Conservation (phyloP, 2,113 vertebrate genomes). For the Polyodon spathula region DNA sequence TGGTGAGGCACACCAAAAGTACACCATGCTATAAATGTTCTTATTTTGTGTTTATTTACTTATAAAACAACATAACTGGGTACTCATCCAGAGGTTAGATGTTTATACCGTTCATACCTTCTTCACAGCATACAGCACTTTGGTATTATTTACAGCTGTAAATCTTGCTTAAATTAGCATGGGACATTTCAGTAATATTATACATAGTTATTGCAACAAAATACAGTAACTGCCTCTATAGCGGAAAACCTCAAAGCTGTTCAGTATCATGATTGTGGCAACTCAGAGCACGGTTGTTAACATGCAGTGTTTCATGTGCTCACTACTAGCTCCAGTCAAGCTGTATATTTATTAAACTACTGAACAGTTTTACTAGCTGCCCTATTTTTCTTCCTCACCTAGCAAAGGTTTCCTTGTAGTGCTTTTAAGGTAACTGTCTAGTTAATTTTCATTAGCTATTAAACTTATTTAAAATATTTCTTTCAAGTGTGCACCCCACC, state of each 20-base stretch:
- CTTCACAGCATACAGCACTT: slow-evolving; percentile 33
- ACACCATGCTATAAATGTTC: slow-evolving; percentile 38
- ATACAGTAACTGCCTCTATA: slow-evolving; percentile 34
- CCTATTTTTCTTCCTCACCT: slow-evolving; percentile 30
- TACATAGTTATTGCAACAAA: slow-evolving; percentile 43
- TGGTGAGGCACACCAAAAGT: slow-evolving; percentile 42
- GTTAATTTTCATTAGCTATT: slow-evolving; percentile 21
- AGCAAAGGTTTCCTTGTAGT: slow-evolving; percentile 58
- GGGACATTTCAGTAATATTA: slow-evolving; percentile 33
- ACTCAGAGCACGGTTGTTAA: slow-evolving; percentile 36
- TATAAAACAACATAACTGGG: slow-evolving; percentile 36
- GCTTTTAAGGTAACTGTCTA: slow-evolving; percentile 31
- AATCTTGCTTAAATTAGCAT: slow-evolving; percentile 36
- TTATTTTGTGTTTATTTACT: too few species aligned
- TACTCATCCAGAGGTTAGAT: slow-evolving; percentile 44
- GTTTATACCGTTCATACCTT: slow-evolving; percentile 39
- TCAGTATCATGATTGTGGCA: slow-evolving; percentile 40
- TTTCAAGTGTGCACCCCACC: slow-evolving; percentile 39
- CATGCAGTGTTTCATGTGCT: slow-evolving; percentile 49
- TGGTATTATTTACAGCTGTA: slow-evolving; percentile 42
- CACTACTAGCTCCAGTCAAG: slow-evolving; percentile 29
- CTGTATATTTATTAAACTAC: slow-evolving; percentile 37
- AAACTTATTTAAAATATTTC: slow-evolving; percentile 46
- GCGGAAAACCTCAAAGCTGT: slow-evolving; percentile 30
- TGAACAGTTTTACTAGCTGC: slow-evolving; percentile 46